A percentile compares a stretch with the other conserved stretches of the same genome.
These are phyloP conservation scores for Rhodinocichla rosea DNA, from an alignment of 2,113 vertebrate species.

Conservation along the genomic window DNA sequence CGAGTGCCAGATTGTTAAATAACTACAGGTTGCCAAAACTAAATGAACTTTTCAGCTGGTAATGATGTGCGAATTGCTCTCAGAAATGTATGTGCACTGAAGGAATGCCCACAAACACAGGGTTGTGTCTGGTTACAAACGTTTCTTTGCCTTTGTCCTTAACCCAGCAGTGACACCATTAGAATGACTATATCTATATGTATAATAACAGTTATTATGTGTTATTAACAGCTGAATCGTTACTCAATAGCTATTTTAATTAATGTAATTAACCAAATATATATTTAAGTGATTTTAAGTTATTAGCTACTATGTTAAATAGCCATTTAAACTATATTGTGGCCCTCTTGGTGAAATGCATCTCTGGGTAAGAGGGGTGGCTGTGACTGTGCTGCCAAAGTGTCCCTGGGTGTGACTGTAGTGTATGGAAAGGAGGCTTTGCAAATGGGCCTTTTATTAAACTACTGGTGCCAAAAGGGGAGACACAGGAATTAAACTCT, in stretches of 20 bases:
- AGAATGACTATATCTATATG: background rate
- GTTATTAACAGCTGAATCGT: background rate
- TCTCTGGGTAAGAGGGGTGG: too few relatives aligned
- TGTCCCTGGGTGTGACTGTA: fast-evolving
- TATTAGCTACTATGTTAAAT: background rate
- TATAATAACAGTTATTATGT: background rate
- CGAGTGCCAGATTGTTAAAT: slow-evolving; percentile 30
- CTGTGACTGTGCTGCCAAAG: background rate
- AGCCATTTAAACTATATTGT: background rate
- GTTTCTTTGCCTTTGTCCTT: background rate
- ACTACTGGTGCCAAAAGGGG: background rate
- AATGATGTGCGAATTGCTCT: slow-evolving; percentile 24
- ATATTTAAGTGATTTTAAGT: background rate
- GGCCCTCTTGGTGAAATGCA: background rate
- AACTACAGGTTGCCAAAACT: slow-evolving; percentile 28
- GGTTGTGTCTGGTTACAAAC: background rate
- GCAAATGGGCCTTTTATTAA: background rate
- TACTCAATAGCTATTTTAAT: background rate
- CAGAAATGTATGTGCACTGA: background rate
- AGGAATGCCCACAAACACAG: background rate
- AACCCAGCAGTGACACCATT: background rate
- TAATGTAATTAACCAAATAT: background rate
- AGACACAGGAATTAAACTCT: background rate
- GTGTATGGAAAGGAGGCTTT: background rate
- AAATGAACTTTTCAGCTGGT: slow-evolving; percentile 42